Base-by-base conservation (phyloP, 2,113 vertebrate species). In the Galemys pyrenaicus region DNA sequence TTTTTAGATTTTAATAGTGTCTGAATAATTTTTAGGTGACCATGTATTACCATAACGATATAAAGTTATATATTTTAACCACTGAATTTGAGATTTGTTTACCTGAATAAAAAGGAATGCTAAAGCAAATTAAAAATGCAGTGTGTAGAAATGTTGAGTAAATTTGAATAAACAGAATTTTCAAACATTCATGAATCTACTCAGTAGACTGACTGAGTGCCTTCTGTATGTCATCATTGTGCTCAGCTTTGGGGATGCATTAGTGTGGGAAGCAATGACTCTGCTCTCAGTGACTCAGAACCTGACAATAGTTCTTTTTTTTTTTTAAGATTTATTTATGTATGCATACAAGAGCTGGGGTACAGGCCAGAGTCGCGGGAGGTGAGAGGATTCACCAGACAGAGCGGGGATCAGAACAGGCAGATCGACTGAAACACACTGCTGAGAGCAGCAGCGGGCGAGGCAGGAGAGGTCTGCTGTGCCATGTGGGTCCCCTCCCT, bases 21-120 rank as follows among this genome's bases (percentile, higher is more conserved):
- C 28, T 75, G 58, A 15, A 62, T 56, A 68, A 94, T 46, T 68
- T 81, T 81, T 91, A 80, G 73, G 35, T 85, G 32, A 67, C 51
- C 35, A 71, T 58, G 7, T 68, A 20, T 65, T 56, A 1, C 22
- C 28, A 85, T 20, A 68, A 58, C 1, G 54, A 78, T 16, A 82
- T 22, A 91, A 94, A 71, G 32, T 71, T 74, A 51, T 17, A 15
- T 32, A 75, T 87, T 85, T 91, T 62, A 74, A 62, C 49, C 73
- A 93, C 13, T 49, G 41, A 56, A 41, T 89, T 86, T 93, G 58
- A 78, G 39, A 32, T 67, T 91, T 67, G 58, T 79, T 71, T 87
- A 70, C 71, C 71, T 71, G 30, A 46, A 51, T 30, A 37, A 19
- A 58, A 94, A 90, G 24, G 20, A 16, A 6, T 73, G 15, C 9